Percentiles rank a stretch among this genome's conserved stretches.
These are phyloP conservation scores for Frieseomelitta varia DNA, from an alignment of 1,140 invertebrate genomes.

Conservation along the genomic window DNA sequence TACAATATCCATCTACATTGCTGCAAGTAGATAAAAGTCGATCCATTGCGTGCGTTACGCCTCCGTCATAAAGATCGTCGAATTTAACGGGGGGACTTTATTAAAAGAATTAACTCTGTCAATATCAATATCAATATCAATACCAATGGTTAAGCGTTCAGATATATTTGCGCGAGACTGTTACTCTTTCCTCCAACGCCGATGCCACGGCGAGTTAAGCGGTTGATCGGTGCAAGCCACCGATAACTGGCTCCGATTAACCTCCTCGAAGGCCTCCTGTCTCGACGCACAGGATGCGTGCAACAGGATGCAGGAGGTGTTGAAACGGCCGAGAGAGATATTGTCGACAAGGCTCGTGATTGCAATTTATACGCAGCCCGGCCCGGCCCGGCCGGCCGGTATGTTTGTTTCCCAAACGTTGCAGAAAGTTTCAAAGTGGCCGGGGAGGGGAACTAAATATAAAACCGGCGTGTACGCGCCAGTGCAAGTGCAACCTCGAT, in stretches of 20 bases:
- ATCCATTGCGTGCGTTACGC: no score
- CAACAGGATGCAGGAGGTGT: slow-evolving; percentile 9
- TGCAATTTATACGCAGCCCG: slow-evolving; percentile 8
- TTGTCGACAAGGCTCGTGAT: background rate
- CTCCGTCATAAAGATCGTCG: background rate
- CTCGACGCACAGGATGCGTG: background rate
- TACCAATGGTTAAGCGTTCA: background rate
- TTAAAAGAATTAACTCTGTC: no score
- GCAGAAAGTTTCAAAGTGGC: background rate
- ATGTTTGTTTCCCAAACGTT: slow-evolving; percentile 23
- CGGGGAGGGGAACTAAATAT: slow-evolving; percentile 16
- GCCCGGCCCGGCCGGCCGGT: background rate
- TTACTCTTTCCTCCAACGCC: background rate
- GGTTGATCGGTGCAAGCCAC: slow-evolving; percentile 1
- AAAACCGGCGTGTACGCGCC: slow-evolving; percentile 17
- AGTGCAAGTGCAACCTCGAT: slow-evolving; percentile 5
- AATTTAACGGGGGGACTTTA: background rate
- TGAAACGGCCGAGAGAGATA: background rate
- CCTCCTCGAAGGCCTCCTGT: background rate
- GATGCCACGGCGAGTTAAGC: background rate
- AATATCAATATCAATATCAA: background rate
- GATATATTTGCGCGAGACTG: background rate
- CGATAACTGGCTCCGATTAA: slow-evolving; percentile 38
- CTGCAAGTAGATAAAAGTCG: no score
- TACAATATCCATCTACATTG: no score